Conservation (phyloP, 2,113 vertebrate species). For the Crotalus horridus region DNA sequence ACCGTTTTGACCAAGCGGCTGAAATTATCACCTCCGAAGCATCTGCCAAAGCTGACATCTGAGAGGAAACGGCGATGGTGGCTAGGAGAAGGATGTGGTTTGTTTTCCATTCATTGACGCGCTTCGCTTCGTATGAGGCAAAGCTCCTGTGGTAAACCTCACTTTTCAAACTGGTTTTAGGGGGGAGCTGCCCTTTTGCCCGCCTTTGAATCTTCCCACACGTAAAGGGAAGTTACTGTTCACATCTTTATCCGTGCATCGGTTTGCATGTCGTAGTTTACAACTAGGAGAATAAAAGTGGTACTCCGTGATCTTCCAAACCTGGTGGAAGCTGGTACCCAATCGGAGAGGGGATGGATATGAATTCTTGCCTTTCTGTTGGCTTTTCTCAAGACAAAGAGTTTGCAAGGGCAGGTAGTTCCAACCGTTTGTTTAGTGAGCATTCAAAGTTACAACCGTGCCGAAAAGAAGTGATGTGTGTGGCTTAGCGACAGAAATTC, state of each 20-base stretch:
- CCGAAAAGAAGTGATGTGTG: too few relatives aligned
- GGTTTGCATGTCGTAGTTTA: too few relatives aligned
- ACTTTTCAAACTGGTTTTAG: not conserved
- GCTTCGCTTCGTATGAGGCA: constrained; percentile 25
- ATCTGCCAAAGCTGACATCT: constrained; percentile 26
- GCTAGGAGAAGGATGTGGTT: constrained; percentile 58
- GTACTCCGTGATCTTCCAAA: too few relatives aligned
- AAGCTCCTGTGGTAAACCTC: constrained; percentile 28
- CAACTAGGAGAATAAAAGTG: too few relatives aligned
- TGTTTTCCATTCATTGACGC: constrained; percentile 34
- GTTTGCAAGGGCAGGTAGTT: not conserved
- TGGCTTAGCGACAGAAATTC: too few relatives aligned
- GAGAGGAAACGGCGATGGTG: constrained; percentile 38
- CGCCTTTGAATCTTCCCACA: not conserved
- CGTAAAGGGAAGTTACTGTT: too few relatives aligned
- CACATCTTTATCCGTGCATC: too few relatives aligned
- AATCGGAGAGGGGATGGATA: not conserved
- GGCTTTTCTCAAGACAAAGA: not conserved
- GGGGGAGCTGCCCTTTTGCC: constrained; percentile 29
- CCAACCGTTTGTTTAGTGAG: too few relatives aligned
- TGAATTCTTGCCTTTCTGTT: not conserved
- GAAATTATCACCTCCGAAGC: not conserved
- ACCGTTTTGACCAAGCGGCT: not conserved
- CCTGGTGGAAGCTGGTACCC: too few relatives aligned
- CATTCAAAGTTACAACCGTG: too few relatives aligned